Evolutionary conservation across 1,140 invertebrate species (phyloP).

Genomic region (Monochamus saltuarius): DNA sequence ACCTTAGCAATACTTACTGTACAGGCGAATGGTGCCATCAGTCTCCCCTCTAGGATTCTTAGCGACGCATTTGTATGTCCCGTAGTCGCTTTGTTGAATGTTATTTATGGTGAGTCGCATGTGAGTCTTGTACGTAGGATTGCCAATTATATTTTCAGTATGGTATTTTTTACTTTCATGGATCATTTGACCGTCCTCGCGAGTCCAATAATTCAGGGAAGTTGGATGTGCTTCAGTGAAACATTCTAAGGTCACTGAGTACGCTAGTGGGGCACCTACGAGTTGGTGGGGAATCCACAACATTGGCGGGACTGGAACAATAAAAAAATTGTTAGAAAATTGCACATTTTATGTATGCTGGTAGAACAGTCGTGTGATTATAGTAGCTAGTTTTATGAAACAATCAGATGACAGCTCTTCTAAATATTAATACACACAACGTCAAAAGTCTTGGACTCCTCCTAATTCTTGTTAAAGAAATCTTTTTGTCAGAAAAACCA

Average conservation of each 20-base stretch:
- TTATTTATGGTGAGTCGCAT: constrained; percentile 78
- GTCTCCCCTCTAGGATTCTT: constrained; percentile 92
- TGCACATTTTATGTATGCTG: no score
- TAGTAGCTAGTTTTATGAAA: no score
- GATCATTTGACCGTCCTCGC: constrained; percentile 85
- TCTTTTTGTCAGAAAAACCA: no score
- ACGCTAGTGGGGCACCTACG: constrained; percentile 77
- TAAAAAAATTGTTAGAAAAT: background rate
- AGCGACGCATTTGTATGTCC: constrained; percentile 88
- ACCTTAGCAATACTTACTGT: constrained; percentile 69
- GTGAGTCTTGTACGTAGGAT: constrained; percentile 75
- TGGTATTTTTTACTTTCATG: constrained; percentile 82
- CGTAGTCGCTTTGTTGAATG: constrained; percentile 76
- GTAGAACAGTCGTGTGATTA: no score
- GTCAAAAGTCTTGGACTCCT: no score
- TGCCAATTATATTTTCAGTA: constrained; percentile 66
- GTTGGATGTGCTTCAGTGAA: constrained; percentile 88
- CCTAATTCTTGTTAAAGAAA: no score
- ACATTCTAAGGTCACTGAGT: constrained; percentile 83
- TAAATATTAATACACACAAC: no score
- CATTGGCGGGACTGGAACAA: constrained; percentile 81
- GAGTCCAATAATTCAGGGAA: constrained; percentile 89
- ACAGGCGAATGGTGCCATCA: constrained; percentile 85
- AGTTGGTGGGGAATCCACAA: constrained; percentile 88
- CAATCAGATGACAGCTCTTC: no score